Base-by-base conservation (phyloP, 2,797 vertebrate species). In the Mallotus villosus region DNA sequence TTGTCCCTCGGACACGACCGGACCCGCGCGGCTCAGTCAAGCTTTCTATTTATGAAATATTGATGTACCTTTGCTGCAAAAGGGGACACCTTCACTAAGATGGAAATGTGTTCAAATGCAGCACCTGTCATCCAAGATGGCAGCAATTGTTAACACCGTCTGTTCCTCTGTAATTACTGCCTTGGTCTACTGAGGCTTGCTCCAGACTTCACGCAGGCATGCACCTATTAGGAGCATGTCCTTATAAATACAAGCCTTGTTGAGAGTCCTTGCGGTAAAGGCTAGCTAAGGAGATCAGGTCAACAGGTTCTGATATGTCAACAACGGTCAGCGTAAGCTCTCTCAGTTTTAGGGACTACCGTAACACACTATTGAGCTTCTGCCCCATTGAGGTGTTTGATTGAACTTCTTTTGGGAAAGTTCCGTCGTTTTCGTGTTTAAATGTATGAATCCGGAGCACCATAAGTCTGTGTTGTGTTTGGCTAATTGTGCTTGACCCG, bases 271-370 rank as follows among this genome's bases (percentile, higher is more conserved):
- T 49, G 16, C 11, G 9, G 46, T 49, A 14, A 49, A 49, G 46
- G 9, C 14, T 53, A 53, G 49, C 62, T 11, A 25, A 55, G 37
- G 16, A 16, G 19, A n/a, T 62, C 5, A 21, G 16, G 37, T 68
- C 53, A 63, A 55, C 14, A 51, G n/a, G 66, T 25, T 63, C 21
- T 63, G 21, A 49, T 63, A 49, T 58, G 67, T 34, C 53, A 65
- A 51, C 51, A 49, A 17, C 19, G 29, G 16, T 58, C 7, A 6
- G 41, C 7, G 7, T 46, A 8, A 27, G 25, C 14, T 46, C 41
- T 14, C 1, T 8, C 41, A 46, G 37, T 2, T 7, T 7, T 8
- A 46, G 1, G 41, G 41, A 46, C 41, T 27, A 27, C 25, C 3
- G 25, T 2, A 27, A 46, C 7, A 14, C 14, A 8, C 7, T 46